Evolutionary conservation across 2,888 invertebrate species (phyloP).

Genomic region (Lymantria dispar): DNA sequence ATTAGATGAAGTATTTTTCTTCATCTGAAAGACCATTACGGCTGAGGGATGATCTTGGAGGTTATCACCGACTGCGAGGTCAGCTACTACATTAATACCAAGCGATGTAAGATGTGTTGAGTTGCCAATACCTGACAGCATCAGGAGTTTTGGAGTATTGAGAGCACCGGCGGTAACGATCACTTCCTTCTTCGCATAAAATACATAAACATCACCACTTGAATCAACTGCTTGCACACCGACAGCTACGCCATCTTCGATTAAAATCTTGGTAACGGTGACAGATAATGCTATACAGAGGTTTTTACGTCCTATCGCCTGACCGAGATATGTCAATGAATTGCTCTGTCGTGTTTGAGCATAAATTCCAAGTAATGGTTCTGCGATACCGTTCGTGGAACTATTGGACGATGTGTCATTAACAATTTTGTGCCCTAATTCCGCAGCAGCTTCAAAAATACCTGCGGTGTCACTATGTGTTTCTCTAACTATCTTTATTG

Average conservation of each 20-base stretch:
- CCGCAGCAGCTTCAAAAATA: constrained; percentile 1
- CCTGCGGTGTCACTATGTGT: accelerated
- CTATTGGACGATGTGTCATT: constrained; percentile 11
- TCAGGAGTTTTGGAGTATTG: constrained; percentile 12
- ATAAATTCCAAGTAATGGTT: background rate
- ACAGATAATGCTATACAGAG: background rate
- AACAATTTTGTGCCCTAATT: constrained; percentile 10
- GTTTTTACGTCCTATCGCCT: background rate
- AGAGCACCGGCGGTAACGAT: constrained; percentile 11
- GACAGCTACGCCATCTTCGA: constrained; percentile 6
- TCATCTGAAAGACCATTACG: constrained; percentile 7
- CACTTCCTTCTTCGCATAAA: constrained; percentile 15
- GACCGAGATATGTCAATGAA: background rate
- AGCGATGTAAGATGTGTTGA: constrained; percentile 7
- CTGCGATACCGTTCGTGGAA: constrained; percentile 2
- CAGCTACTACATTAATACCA: constrained; percentile 11
- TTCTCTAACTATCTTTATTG: constrained; percentile 10
- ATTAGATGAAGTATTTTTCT: background rate
- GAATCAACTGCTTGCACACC: constrained; percentile 13
- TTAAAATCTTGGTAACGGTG: constrained; percentile 17
- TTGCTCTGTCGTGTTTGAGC: background rate
- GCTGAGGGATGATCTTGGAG: constrained; percentile 9
- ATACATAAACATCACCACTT: background rate
- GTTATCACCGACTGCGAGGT: constrained; percentile 20
- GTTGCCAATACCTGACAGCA: constrained; percentile 20